Conservation (phyloP, 2,888 invertebrate genomes). For the Stomorhina lunata region DNA sequence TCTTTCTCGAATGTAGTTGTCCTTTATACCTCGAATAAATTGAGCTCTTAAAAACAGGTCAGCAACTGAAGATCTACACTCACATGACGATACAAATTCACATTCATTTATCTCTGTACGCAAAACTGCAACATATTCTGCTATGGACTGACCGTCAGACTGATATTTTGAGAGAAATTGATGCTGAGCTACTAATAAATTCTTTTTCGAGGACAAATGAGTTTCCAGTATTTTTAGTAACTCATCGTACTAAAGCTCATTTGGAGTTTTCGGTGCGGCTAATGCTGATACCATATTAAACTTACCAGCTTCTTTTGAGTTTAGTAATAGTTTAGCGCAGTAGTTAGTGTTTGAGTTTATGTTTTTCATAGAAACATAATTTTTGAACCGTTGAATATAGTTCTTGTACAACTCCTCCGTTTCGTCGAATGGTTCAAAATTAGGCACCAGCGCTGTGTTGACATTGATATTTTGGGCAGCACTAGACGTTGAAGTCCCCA, state of each 20-base stretch:
- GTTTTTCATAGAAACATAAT: conserved; percentile 19
- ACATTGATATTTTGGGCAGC: not conserved
- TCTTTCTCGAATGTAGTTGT: conserved; percentile 1
- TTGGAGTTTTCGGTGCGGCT: conserved; percentile 16
- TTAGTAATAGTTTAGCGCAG: conserved; percentile 25
- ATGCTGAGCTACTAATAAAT: conserved; percentile 18
- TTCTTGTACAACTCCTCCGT: not conserved
- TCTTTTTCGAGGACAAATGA: conserved; percentile 27
- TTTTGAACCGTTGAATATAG: conserved; percentile 16
- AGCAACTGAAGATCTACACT: conserved; percentile 7
- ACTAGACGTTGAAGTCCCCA: not conserved
- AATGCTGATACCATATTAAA: conserved; percentile 27
- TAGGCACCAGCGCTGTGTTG: not conserved
- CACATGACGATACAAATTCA: not conserved
- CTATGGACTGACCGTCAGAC: not conserved
- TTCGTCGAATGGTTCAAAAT: not conserved
- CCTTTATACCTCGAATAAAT: not conserved
- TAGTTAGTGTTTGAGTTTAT: conserved; percentile 10
- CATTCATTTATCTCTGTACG: conserved; percentile 6
- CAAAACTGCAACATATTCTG: conserved; percentile 7
- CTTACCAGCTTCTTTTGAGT: conserved; percentile 17
- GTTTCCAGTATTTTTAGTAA: conserved; percentile 13
- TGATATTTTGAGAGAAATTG: conserved; percentile 34
- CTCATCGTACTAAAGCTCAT: conserved; percentile 10
- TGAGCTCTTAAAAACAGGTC: conserved; percentile 26